Evolutionary conservation across 2,888 invertebrate species (phyloP).

Genomic region (Bombylius major): DNA sequence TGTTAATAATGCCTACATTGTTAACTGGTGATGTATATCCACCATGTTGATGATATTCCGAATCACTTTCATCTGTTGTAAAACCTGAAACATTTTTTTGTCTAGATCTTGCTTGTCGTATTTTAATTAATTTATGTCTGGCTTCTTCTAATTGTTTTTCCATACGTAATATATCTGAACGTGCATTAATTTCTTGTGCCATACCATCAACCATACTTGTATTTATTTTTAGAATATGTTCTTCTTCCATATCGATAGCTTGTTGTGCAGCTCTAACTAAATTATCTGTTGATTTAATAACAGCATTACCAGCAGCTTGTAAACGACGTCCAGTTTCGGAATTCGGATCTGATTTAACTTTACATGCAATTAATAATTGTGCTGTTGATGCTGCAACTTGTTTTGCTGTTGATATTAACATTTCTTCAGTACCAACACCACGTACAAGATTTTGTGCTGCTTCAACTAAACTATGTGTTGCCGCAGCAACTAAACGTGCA

Average conservation of each 20-base stretch:
- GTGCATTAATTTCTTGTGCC: conserved; percentile 88
- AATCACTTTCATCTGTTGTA: conserved; percentile 48
- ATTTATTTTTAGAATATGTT: conserved; percentile 80
- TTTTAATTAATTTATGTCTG: conserved; percentile 74
- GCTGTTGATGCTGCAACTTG: conserved; percentile 96
- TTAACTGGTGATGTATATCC: conserved; percentile 23
- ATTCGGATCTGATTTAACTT: conserved; percentile 95
- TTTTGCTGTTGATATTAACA: conserved; percentile 90
- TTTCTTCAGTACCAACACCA: conserved; percentile 85
- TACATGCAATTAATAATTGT: conserved; percentile 93
- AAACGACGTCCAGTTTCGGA: conserved; percentile 86
- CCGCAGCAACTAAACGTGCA: conserved; percentile 90
- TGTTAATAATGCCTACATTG: conserved; percentile 1
- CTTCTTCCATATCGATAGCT: conserved; percentile 84
- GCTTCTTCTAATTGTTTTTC: conserved; percentile 91
- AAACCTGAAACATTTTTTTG: conserved; percentile 45
- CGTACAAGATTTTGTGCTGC: conserved; percentile 94
- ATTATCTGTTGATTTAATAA: conserved; percentile 95
- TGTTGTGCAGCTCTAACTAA: conserved; percentile 88
- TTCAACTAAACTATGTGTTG: conserved; percentile 94
- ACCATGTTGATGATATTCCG: conserved; percentile 33
- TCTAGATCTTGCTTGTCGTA: conserved; percentile 87
- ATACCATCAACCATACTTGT: conserved; percentile 92
- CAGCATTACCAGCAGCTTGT: conserved; percentile 89
- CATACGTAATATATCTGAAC: conserved; percentile 82